Evolutionary conservation across 2,888 invertebrate genomes (phyloP).

Genomic region (Caenorhabditis virilis): DNA sequence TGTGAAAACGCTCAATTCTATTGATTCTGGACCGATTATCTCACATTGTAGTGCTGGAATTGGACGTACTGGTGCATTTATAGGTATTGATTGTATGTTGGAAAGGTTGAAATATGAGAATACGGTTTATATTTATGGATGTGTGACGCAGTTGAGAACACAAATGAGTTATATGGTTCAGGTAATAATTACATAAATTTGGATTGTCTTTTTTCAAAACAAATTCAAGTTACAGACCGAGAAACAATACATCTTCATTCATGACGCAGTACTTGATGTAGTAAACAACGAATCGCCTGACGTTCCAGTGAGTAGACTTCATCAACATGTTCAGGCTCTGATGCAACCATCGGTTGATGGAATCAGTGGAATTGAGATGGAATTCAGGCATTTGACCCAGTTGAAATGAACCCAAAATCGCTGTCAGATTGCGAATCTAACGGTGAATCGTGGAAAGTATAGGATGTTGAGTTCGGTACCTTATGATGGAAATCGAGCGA

Average conservation of each 20-base stretch:
- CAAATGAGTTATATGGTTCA: conserved; percentile 99
- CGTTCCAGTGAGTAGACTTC: conserved; percentile 83
- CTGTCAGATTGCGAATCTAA: conserved; percentile 92
- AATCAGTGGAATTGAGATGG: conserved; percentile 70
- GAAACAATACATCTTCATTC: no score
- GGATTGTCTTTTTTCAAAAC: conserved; percentile 94
- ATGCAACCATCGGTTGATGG: no score
- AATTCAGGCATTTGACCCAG: conserved; percentile 80
- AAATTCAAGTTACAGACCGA: no score
- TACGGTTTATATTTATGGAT: conserved; percentile 97
- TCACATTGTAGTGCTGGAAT: conserved; percentile 90
- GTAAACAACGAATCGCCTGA: conserved; percentile 95
- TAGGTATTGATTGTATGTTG: conserved; percentile 98
- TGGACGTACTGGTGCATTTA: conserved; percentile 92
- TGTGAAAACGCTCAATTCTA: conserved; percentile 91
- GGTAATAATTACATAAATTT: no score
- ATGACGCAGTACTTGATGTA: conserved; percentile 94
- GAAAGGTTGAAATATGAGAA: conserved; percentile 95
- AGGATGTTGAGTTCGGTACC: conserved; percentile 95
- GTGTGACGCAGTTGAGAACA: conserved; percentile 95
- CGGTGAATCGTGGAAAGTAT: conserved; percentile 97
- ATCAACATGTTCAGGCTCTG: conserved; percentile 90
- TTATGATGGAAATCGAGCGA: conserved; percentile 81
- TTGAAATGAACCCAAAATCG: conserved; percentile 90
- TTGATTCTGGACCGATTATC: conserved; percentile 91